A percentile compares a stretch with the other conserved stretches of the same genome.
These are phyloP conservation scores for Leptocoma aspasia DNA, from an alignment of 2,113 vertebrate genomes.

Conservation along the genomic window DNA sequence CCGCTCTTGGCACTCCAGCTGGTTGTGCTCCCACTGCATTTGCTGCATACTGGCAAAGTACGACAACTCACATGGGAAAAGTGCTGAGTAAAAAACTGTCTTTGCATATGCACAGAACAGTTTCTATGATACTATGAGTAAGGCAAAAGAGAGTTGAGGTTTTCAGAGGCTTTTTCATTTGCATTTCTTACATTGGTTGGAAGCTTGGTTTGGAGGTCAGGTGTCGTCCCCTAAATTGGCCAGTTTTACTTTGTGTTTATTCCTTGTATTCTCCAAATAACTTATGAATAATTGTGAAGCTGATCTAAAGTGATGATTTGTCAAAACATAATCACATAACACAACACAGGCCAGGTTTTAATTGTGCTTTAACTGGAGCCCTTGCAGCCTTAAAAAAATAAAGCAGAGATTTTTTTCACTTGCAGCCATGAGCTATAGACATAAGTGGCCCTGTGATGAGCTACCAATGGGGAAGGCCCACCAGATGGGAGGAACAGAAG, in stretches of 20 bases:
- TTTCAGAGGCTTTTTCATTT: background rate
- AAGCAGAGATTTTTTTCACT: background rate
- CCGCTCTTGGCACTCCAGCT: background rate
- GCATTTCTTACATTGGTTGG: background rate
- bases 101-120: background rate
- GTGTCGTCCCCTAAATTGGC: background rate
- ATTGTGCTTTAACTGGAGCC: background rate
- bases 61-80: background rate
- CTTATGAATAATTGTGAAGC: background rate
- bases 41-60: background rate
- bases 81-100: background rate
- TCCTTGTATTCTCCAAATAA: background rate
- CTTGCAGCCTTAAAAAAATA: background rate
- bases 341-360: constrained; percentile 11
- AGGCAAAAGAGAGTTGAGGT: background rate
- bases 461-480: background rate
- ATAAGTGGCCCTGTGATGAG: constrained; percentile 11
- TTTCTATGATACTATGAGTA: background rate
- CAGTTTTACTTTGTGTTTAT: background rate
- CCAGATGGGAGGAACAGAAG: constrained; percentile 21
- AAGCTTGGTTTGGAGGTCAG: background rate
- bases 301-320: constrained; percentile 20
- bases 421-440: background rate
- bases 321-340: constrained; percentile 39
- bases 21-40: background rate